Percentiles rank a stretch among this genome's conserved stretches.
Conservation (phyloP, 2,113 vertebrate genomes). For the Saccopteryx leptura region DNA sequence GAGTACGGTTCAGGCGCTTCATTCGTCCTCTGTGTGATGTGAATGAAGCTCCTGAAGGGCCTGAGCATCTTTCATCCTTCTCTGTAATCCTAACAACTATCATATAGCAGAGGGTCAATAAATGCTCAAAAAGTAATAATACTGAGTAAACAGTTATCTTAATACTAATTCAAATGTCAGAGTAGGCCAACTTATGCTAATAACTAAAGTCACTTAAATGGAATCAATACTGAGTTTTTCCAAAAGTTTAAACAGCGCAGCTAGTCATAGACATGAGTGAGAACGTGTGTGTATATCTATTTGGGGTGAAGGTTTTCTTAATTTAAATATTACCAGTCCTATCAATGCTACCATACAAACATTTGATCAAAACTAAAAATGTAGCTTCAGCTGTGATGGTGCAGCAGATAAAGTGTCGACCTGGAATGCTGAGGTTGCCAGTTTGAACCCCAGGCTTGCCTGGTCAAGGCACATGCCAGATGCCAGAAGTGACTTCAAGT, state of each 20-base stretch:
- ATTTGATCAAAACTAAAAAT: neutral
- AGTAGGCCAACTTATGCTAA: neutral
- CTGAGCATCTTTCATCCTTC: neutral
- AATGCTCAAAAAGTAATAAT: neutral
- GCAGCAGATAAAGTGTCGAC: too few species aligned
- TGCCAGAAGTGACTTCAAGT: too few species aligned
- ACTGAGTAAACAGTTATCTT: neutral
- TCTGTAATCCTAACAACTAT: neutral
- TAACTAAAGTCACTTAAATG: neutral
- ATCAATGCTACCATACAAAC: slow-evolving; percentile 25
- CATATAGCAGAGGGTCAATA: neutral
- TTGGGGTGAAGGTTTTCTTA: neutral
- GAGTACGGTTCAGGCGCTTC: neutral
- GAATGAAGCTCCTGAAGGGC: neutral
- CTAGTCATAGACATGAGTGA: neutral
- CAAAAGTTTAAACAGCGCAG: slow-evolving; percentile 34
- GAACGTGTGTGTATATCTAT: neutral
- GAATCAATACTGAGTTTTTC: slow-evolving; percentile 18
- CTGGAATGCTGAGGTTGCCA: too few species aligned
- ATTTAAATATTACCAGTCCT: slow-evolving; percentile 41
- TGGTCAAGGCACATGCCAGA: too few species aligned
- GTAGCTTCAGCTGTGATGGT: neutral
- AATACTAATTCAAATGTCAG: neutral
- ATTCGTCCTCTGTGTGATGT: neutral
- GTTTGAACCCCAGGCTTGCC: too few species aligned